These are phyloP conservation scores for Ganaspis brasiliensis DNA, from an alignment of 2,888 invertebrate species.

Conservation along the genomic window DNA sequence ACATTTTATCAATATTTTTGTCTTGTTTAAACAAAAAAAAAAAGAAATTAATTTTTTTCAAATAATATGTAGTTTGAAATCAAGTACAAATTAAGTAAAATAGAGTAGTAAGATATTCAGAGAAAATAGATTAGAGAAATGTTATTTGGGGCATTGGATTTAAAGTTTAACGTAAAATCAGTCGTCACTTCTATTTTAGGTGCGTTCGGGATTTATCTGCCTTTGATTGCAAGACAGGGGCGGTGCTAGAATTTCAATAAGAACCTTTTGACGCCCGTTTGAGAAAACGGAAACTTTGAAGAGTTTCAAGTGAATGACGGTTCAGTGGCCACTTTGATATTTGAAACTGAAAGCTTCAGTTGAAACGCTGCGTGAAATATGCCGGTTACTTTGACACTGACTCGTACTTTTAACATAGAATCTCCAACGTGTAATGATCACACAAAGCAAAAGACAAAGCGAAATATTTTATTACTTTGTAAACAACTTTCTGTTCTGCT, in stretches of 20 bases:
- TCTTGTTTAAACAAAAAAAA: too few species aligned
- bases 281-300: constrained; percentile 55
- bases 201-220: constrained; percentile 53
- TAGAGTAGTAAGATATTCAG: too few species aligned
- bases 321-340: constrained; percentile 64
- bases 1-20: too few species aligned
- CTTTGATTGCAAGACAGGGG: constrained; percentile 44
- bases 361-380: constrained; percentile 52
- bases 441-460: constrained; percentile 2
- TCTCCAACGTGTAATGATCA: neutral
- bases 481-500: too few species aligned
- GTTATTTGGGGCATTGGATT: neutral
- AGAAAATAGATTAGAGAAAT: neutral
- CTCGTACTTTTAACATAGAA: constrained; percentile 32
- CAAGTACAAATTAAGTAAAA: neutral
- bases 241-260: constrained; percentile 58
- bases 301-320: constrained; percentile 44
- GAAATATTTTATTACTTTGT: too few species aligned
- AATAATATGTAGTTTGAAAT: too few species aligned
- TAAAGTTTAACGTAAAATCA: constrained; percentile 38
- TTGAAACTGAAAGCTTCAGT: constrained; percentile 56
- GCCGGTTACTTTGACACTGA: constrained; percentile 44
- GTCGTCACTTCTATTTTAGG: constrained; percentile 50
- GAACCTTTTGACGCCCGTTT: constrained; percentile 56
- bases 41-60: too few species aligned